phyloP scores from a whole-genome alignment of 2,888 invertebrate species.

The Drosophila kokeensis region DNA sequence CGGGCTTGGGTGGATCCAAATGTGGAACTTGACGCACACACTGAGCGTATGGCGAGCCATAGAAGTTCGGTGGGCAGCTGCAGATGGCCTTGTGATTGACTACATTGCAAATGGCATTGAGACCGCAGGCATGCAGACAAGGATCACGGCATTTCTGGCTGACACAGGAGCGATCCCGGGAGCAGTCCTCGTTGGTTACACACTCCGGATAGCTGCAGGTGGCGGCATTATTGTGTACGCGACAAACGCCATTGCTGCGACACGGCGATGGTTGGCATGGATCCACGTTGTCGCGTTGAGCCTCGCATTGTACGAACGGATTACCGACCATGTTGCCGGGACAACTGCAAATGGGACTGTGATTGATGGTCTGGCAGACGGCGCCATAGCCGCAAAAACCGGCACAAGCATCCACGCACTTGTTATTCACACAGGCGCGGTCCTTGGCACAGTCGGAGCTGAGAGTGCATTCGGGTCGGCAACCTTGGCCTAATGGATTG shows the following conservation, averaged over 20 bases:
- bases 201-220: conserved; percentile 94
- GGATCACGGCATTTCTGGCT: conserved; percentile 94
- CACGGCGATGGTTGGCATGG: conserved; percentile 95
- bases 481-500: conserved; percentile 88
- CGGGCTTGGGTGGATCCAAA: conserved; percentile 88
- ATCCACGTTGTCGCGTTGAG: conserved; percentile 86
- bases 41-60: conserved; percentile 91
- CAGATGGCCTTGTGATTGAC: conserved; percentile 94
- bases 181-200: conserved; percentile 94
- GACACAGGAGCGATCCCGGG: conserved; percentile 92
- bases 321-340: conserved; percentile 90
- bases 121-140: conserved; percentile 92
- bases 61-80: conserved; percentile 91
- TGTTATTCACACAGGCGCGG: conserved; percentile 91
- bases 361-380: conserved; percentile 92
- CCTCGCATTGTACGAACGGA: conserved; percentile 90
- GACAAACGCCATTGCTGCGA: conserved; percentile 92
- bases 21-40: conserved; percentile 87
- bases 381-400: conserved; percentile 92
- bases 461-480: conserved; percentile 93
- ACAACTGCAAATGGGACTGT: conserved; percentile 94
- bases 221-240: conserved; percentile 89
- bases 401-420: conserved; percentile 92
- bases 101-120: conserved; percentile 92
- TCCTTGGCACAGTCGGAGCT: conserved; percentile 92